Evolutionary conservation across 2,888 invertebrate genomes (phyloP).

Genomic region (Heliconius ethilla): DNA sequence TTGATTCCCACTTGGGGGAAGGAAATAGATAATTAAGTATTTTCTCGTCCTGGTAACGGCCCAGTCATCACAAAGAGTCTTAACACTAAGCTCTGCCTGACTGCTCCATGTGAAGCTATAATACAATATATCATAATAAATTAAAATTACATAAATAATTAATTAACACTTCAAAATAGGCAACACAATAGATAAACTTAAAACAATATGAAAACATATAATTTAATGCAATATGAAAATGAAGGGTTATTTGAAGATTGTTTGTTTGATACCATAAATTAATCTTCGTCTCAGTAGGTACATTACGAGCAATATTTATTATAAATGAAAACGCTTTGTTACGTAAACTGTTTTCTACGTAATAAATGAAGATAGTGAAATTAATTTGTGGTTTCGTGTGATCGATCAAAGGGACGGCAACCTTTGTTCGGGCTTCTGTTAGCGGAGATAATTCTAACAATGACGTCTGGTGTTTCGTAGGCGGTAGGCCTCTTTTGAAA

Average conservation of each 20-base stretch:
- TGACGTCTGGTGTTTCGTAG: constrained; percentile 16
- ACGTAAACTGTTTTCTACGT: constrained; percentile 26
- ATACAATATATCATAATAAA: too few species aligned
- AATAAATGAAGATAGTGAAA: constrained; percentile 28
- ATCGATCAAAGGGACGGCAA: constrained; percentile 25
- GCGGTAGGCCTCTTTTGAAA: background rate
- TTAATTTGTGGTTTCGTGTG: constrained; percentile 28
- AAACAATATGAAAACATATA: constrained; percentile 1
- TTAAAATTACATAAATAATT: background rate
- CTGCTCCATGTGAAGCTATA: too few species aligned
- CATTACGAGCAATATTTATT: constrained; percentile 23
- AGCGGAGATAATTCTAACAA: constrained; percentile 21
- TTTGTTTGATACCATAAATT: constrained; percentile 19
- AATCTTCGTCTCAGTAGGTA: constrained; percentile 19
- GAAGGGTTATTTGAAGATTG: constrained; percentile 8
- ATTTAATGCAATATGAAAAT: background rate
- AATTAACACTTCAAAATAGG: background rate
- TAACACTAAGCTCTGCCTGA: too few species aligned
- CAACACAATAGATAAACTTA: background rate
- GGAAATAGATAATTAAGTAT: too few species aligned
- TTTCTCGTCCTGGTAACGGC: too few species aligned
- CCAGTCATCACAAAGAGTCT: too few species aligned
- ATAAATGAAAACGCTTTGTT: constrained; percentile 23
- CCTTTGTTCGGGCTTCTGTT: constrained; percentile 21
- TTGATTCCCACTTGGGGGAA: too few species aligned